Conservation (phyloP, 2,113 vertebrate species). For the Cephalopterus ornatus region DNA sequence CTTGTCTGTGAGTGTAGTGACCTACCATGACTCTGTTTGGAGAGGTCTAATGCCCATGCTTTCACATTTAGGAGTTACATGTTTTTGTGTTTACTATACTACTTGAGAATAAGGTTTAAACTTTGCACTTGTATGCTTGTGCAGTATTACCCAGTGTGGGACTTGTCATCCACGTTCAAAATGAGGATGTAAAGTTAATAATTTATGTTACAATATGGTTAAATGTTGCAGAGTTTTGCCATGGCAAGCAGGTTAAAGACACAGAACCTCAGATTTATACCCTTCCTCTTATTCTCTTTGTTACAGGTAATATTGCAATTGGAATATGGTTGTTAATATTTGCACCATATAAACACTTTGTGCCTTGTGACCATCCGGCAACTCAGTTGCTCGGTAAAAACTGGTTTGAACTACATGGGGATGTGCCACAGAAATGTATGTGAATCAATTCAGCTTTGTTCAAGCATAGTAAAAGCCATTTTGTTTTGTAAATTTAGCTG, state of each 20-base stretch:
- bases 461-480: conserved; percentile 21
- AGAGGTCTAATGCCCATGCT: neutral
- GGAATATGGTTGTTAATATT: neutral
- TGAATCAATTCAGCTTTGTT: conserved; percentile 38
- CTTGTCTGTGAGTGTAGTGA: neutral
- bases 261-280: neutral
- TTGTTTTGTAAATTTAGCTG: conserved; percentile 61
- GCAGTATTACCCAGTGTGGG: neutral
- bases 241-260: neutral
- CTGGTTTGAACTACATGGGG: neutral
- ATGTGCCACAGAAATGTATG: neutral
- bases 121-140: neutral
- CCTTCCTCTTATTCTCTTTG: neutral
- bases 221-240: neutral
- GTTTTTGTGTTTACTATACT: neutral
- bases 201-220: neutral
- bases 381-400: neutral
- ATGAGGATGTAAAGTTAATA: neutral
- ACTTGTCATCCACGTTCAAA: neutral
- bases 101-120: neutral
- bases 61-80: neutral
- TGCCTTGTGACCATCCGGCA: neutral
- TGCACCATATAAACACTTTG: neutral
- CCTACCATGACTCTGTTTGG: neutral
- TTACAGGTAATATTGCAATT: neutral